Evolutionary conservation across 2,797 vertebrate genomes (phyloP).

Genomic region (Echeneis naucrates): DNA sequence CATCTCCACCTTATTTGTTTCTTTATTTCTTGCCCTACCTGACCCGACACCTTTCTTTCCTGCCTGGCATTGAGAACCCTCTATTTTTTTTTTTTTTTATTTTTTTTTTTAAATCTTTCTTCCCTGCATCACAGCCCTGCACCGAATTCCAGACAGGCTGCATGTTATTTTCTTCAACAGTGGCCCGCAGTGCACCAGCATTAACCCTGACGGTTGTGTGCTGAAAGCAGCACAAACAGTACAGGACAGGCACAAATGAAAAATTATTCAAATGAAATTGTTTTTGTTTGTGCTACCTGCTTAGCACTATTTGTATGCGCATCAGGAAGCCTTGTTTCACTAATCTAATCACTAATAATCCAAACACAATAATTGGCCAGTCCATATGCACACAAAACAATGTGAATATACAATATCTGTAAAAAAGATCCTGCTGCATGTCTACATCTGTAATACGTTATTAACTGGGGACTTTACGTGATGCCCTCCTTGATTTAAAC

Average conservation of each 20-base stretch:
- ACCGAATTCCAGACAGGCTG: constrained; percentile 8
- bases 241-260: neutral
- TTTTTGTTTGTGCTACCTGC: neutral
- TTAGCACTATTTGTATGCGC: no score
- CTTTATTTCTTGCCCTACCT: constrained; percentile 19
- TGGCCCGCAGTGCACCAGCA: neutral
- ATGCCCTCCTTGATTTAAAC: no score
- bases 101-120: no score
- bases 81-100: neutral
- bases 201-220: neutral
- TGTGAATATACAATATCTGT: no score
- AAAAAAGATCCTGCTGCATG: no score
- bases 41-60: neutral
- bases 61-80: neutral
- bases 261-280: neutral
- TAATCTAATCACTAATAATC: no score
- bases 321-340: no score
- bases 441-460: no score
- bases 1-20: constrained; percentile 12
- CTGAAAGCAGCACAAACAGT: neutral
- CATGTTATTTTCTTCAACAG: constrained; percentile 1
- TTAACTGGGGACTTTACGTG: no score
- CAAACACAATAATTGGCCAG: no score
- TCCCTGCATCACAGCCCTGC: constrained; percentile 1
- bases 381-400: no score